Evolutionary conservation across 2,797 vertebrate genomes (phyloP).

Genomic region (Schizothorax lantsangensis): DNA sequence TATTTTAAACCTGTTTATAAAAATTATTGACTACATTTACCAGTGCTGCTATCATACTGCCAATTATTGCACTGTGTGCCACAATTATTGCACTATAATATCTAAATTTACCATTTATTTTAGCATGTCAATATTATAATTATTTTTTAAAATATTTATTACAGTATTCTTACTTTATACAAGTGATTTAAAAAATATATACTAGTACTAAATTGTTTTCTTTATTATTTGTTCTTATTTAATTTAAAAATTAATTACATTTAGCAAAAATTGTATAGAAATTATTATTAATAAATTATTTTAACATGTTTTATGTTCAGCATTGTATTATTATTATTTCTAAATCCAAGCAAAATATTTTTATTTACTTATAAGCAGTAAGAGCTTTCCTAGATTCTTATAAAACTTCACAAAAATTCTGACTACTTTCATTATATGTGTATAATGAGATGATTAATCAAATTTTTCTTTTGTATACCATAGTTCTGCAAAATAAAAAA

Average conservation of each 20-base stretch:
- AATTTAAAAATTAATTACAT: neutral
- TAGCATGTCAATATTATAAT: neutral
- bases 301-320: neutral
- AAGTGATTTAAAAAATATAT: neutral
- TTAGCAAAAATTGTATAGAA: neutral
- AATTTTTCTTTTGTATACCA: neutral
- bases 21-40: neutral
- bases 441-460: neutral
- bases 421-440: neutral
- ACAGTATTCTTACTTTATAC: neutral
- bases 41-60: neutral
- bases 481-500: neutral
- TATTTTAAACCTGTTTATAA: neutral
- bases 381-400: neutral
- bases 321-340: neutral
- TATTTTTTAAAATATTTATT: neutral
- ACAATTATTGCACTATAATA: neutral
- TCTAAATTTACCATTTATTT: neutral
- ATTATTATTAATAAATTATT: neutral
- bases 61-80: neutral
- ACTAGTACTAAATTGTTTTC: neutral
- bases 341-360: neutral
- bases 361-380: neutral
- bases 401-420: neutral
- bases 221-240: neutral